These are phyloP conservation scores for Chymomyza caudatula DNA, from an alignment of 2,888 invertebrate species.

Conservation along the genomic window DNA sequence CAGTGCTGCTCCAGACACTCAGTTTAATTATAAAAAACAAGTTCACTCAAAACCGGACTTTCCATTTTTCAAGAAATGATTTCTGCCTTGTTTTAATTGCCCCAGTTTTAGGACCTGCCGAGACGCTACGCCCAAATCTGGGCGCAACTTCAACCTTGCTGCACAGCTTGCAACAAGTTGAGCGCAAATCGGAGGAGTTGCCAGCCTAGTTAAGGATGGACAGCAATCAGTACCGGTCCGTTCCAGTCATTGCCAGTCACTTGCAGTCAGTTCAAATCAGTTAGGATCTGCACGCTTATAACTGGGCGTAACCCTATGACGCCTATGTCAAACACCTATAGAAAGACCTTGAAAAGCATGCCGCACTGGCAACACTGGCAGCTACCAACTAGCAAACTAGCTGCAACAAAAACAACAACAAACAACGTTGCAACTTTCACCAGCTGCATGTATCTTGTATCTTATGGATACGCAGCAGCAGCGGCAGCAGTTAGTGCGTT, in stretches of 20 bases:
- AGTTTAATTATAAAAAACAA: slow-evolving; percentile 27
- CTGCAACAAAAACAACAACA: neutral
- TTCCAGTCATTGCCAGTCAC: no score
- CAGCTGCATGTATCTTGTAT: slow-evolving; percentile 27
- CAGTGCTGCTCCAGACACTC: neutral
- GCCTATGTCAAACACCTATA: slow-evolving; percentile 27
- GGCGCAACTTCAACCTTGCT: no score
- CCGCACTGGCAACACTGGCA: slow-evolving; percentile 21
- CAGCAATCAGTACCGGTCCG: no score
- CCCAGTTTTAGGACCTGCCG: slow-evolving; percentile 28
- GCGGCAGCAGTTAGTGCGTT: slow-evolving; percentile 31
- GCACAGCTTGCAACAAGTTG: neutral
- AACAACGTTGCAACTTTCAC: slow-evolving; percentile 56
- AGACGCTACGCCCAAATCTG: neutral
- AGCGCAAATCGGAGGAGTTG: neutral
- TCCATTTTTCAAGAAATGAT: slow-evolving; percentile 12
- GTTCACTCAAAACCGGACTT: neutral
- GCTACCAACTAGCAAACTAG: no score
- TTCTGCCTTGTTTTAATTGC: slow-evolving; percentile 38
- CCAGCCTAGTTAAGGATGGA: neutral
- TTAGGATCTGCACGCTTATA: neutral
- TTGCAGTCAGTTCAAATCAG: neutral
- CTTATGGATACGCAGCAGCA: slow-evolving; percentile 5
- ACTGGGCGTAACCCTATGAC: neutral
- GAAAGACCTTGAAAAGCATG: slow-evolving; percentile 68